Conservation (phyloP, 2,888 invertebrate species). For the Elysia crispata region DNA sequence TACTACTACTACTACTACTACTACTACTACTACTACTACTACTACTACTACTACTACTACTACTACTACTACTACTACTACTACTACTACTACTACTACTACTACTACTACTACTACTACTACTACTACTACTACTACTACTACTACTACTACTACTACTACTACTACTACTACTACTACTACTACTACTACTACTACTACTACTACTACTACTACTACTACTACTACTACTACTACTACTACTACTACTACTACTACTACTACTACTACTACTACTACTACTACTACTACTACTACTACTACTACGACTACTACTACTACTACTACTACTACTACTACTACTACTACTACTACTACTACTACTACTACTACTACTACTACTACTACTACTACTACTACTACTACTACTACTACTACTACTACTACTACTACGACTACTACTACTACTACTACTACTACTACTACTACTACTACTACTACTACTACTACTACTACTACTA, state of each 20-base stretch:
- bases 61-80: slow-evolving; percentile 25
- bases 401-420: too few relatives aligned
- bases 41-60: slow-evolving; percentile 31
- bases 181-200: slow-evolving; percentile 12
- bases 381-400: background rate
- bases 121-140: slow-evolving; percentile 33
- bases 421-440: too few relatives aligned
- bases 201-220: slow-evolving; percentile 25
- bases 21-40: slow-evolving; percentile 32
- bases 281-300: background rate
- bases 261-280: background rate
- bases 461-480: too few relatives aligned
- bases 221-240: background rate
- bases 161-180: slow-evolving; percentile 32
- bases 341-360: background rate
- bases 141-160: slow-evolving; percentile 37
- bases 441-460: too few relatives aligned
- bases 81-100: slow-evolving; percentile 26
- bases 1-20: too few relatives aligned
- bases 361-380: background rate
- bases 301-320: too few relatives aligned
- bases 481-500: too few relatives aligned
- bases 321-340: too few relatives aligned
- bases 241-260: background rate
- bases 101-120: slow-evolving; percentile 36